phyloP scores from a whole-genome alignment of 2,797 vertebrate species.

The Chrysocyon brachyurus region DNA sequence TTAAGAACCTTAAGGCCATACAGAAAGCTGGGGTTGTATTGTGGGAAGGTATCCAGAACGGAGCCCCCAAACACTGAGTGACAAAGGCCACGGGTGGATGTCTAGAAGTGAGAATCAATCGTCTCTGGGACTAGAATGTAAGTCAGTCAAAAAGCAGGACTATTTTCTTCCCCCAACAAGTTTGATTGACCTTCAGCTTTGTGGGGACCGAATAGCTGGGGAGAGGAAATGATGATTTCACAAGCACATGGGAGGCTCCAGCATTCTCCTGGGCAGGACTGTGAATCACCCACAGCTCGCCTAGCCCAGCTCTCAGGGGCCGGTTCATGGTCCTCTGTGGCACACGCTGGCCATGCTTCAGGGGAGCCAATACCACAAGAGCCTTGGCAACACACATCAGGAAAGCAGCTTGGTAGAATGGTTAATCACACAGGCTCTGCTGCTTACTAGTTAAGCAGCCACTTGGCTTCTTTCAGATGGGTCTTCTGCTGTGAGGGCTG shows the following conservation, averaged over 20 bases:
- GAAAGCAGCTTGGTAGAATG: not conserved
- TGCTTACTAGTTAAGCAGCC: not conserved
- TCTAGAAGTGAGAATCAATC: not conserved
- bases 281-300: not conserved
- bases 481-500: not conserved
- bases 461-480: not conserved
- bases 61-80: not conserved
- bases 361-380: not conserved
- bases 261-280: not conserved
- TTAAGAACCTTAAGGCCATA: not conserved
- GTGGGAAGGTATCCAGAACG: not conserved
- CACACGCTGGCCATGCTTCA: rapidly evolving
- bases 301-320: not conserved
- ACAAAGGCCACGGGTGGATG: not conserved
- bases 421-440: not conserved
- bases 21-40: not conserved
- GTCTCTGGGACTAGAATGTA: not conserved
- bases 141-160: not conserved
- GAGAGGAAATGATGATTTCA: not conserved
- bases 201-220: not conserved
- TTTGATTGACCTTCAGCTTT: not conserved
- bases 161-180: not conserved
- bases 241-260: not conserved
- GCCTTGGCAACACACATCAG: not conserved
- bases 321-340: rapidly evolving